phyloP scores from a whole-genome alignment of 2,888 invertebrate genomes.

The Dryomyza anilis region DNA sequence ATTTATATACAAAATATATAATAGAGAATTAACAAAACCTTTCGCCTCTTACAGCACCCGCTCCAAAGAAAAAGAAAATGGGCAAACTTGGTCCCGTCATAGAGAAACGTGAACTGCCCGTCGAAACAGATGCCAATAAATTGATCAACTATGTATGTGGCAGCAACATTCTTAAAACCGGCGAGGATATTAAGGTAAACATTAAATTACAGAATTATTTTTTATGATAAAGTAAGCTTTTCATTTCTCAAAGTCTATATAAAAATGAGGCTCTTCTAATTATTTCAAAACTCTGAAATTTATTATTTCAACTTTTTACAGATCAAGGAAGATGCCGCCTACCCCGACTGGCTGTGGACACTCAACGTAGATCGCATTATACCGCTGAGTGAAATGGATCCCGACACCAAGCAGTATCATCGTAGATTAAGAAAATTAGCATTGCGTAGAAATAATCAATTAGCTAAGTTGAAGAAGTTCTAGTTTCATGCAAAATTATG shows the following conservation, averaged over 20 bases:
- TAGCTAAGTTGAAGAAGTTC: slow-evolving; percentile 68
- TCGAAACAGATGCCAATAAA: slow-evolving; percentile 82
- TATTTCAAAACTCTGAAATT: background rate
- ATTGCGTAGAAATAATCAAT: slow-evolving; percentile 69
- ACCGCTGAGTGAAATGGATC: slow-evolving; percentile 77
- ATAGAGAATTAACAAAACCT: background rate
- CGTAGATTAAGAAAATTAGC: slow-evolving; percentile 70
- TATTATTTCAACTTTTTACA: no score
- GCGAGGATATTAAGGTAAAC: slow-evolving; percentile 80
- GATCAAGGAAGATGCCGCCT: slow-evolving; percentile 77
- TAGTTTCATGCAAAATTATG: no score
- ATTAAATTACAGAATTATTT: no score
- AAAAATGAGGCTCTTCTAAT: no score
- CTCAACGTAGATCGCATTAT: slow-evolving; percentile 70
- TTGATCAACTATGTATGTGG: slow-evolving; percentile 83
- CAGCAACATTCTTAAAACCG: slow-evolving; percentile 78
- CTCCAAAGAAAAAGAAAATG: slow-evolving; percentile 66
- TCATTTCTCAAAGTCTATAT: no score
- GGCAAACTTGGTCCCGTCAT: slow-evolving; percentile 68
- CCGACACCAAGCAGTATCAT: slow-evolving; percentile 83
- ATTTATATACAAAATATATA: background rate
- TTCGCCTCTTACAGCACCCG: slow-evolving; percentile 13
- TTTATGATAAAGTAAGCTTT: no score
- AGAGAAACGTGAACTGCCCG: slow-evolving; percentile 77
- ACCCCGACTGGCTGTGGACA: slow-evolving; percentile 92